phyloP scores from a whole-genome alignment of 2,888 invertebrate species.

The Acheta domesticus region DNA sequence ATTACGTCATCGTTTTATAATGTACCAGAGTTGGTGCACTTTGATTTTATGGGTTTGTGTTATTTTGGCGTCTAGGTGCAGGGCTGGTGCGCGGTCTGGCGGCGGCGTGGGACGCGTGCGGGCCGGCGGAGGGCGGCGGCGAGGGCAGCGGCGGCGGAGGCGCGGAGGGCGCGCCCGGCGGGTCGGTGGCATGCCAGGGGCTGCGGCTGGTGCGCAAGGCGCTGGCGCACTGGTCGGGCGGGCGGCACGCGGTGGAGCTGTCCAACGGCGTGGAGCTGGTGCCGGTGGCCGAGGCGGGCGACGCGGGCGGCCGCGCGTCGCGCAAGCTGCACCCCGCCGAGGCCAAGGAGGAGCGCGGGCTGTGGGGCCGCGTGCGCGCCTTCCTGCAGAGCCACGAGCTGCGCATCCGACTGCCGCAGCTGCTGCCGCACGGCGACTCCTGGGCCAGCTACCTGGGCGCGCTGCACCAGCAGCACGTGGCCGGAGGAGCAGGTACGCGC shows the following conservation, averaged over 20 bases:
- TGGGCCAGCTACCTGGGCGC: neutral
- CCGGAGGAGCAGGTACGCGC: neutral
- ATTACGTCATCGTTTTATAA: too few species aligned
- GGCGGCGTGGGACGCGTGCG: neutral
- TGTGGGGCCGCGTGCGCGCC: slow-evolving; percentile 59
- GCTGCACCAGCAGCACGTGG: neutral
- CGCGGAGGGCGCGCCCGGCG: neutral
- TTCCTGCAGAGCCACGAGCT: slow-evolving; percentile 71
- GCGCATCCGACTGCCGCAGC: slow-evolving; percentile 64
- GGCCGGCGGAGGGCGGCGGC: neutral
- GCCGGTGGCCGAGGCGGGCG: neutral
- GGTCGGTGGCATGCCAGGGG: neutral
- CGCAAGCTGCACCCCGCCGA: neutral
- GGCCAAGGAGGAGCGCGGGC: slow-evolving; percentile 51
- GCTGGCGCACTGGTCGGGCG: slow-evolving; percentile 39
- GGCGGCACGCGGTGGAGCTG: neutral
- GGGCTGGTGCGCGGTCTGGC: neutral
- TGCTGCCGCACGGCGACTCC: slow-evolving; percentile 58
- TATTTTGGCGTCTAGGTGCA: neutral
- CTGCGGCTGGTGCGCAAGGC: slow-evolving; percentile 34
- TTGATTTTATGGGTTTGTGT: too few species aligned
- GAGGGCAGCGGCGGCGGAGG: neutral
- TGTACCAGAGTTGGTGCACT: too few species aligned
- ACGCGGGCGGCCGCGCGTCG: neutral
- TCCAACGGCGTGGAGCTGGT: slow-evolving; percentile 4